Evolutionary conservation across 2,113 vertebrate species (phyloP).

Genomic region (Bombycilla garrulus): DNA sequence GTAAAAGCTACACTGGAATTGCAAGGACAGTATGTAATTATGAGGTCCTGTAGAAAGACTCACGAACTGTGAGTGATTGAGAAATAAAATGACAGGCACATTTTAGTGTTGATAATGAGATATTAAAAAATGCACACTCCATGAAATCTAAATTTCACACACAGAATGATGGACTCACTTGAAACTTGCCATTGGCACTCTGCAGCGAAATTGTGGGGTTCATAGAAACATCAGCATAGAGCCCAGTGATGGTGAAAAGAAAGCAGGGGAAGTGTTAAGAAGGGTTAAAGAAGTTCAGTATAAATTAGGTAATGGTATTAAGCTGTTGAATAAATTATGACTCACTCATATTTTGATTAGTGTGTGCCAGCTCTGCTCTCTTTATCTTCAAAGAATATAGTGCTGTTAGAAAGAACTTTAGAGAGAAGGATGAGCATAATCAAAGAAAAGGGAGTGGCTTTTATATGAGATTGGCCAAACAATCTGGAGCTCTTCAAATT

Average conservation of each 20-base stretch:
- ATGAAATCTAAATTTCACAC: neutral
- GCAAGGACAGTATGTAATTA: neutral
- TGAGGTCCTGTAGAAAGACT: neutral
- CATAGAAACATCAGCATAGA: neutral
- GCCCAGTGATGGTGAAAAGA: neutral
- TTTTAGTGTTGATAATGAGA: neutral
- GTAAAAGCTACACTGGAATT: neutral
- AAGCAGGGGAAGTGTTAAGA: neutral
- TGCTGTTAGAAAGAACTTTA: neutral
- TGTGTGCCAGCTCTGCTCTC: neutral
- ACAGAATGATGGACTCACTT: neutral
- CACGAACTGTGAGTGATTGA: neutral
- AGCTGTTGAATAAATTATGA: neutral
- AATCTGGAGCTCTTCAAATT: neutral
- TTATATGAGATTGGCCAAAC: neutral
- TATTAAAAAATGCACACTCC: neutral
- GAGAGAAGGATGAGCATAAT: neutral
- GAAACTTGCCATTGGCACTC: neutral
- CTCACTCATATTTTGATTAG: neutral
- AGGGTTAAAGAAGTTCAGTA: neutral
- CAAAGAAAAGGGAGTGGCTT: neutral
- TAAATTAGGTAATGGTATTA: neutral
- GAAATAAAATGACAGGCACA: neutral
- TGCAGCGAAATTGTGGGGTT: fast-evolving
- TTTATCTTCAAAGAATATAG: neutral